These are phyloP conservation scores for Syrista parreyssii DNA, from an alignment of 2,888 invertebrate genomes.

Conservation along the genomic window DNA sequence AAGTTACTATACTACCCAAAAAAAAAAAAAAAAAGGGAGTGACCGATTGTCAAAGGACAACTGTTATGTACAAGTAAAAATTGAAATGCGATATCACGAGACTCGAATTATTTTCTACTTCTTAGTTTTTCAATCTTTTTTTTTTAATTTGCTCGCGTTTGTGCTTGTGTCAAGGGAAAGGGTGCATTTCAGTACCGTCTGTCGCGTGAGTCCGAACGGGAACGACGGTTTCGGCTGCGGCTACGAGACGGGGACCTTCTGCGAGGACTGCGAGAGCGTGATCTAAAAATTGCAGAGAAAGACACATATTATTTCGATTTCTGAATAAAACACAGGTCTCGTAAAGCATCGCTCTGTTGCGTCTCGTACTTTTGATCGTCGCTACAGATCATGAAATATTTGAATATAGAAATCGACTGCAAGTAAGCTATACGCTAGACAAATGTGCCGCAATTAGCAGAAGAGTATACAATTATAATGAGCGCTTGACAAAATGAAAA, in stretches of 20 bases:
- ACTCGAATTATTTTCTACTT: neutral
- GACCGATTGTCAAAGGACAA: neutral
- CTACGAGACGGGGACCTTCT: conserved; percentile 61
- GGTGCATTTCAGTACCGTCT: conserved; percentile 56
- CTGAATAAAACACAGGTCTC: neutral
- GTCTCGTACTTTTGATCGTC: neutral
- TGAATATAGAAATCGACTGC: neutral
- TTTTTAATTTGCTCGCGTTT: neutral
- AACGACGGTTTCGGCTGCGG: conserved; percentile 63
- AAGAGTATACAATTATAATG: neutral
- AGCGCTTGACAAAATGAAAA: neutral
- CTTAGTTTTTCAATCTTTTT: neutral
- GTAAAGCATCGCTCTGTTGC: conserved; percentile 7
- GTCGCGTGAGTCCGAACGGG: conserved; percentile 63
- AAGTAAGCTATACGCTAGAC: neutral
- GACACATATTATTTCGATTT: conserved; percentile 23
- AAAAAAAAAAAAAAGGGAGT: neutral
- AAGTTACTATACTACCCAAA: neutral
- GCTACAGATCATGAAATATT: neutral
- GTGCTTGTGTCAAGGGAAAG: neutral
- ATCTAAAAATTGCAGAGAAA: conserved; percentile 54
- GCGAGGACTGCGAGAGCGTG: conserved; percentile 61
- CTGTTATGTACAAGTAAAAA: neutral
- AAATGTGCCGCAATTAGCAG: neutral
- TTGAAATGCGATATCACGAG: neutral